Conservation (phyloP, 1,140 invertebrate species). For the Drosophila mauritiana region DNA sequence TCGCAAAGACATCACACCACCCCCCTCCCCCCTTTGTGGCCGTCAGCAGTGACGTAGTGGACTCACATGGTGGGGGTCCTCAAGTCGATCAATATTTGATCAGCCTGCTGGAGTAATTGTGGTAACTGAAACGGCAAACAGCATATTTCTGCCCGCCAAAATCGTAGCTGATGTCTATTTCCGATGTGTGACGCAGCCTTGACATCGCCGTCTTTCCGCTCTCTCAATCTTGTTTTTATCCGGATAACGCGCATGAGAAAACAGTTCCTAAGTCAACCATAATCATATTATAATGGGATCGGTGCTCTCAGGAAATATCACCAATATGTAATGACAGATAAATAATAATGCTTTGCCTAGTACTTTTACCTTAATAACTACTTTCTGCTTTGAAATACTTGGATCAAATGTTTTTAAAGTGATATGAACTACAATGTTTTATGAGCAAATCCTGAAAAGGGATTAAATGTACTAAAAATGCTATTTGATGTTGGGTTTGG, state of each 20-base stretch:
- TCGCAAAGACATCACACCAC: slow-evolving; percentile 21
- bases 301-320: background rate
- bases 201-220: slow-evolving; percentile 11
- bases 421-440: too few relatives aligned
- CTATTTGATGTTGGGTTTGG: too few relatives aligned
- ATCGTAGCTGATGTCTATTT: slow-evolving; percentile 60
- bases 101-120: slow-evolving; percentile 75
- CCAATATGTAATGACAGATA: background rate
- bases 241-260: slow-evolving; percentile 18
- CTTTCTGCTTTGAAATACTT: too few relatives aligned
- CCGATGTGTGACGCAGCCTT: slow-evolving; percentile 56
- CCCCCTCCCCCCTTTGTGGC: slow-evolving; percentile 24
- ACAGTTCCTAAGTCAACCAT: background rate
- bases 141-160: slow-evolving; percentile 45
- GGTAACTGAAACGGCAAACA: slow-evolving; percentile 66
- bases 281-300: background rate
- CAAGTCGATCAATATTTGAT: slow-evolving; percentile 62
- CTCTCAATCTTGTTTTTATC: background rate
- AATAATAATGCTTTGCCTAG: background rate
- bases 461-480: background rate
- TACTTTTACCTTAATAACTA: background rate
- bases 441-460: too few relatives aligned
- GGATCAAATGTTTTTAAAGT: too few relatives aligned
- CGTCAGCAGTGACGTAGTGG: slow-evolving; percentile 44
- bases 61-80: slow-evolving; percentile 36